A percentile compares a stretch with the other conserved stretches of the same genome.
These are phyloP conservation scores for Calliopum simillimum DNA, from an alignment of 2,888 invertebrate genomes.

Conservation along the genomic window DNA sequence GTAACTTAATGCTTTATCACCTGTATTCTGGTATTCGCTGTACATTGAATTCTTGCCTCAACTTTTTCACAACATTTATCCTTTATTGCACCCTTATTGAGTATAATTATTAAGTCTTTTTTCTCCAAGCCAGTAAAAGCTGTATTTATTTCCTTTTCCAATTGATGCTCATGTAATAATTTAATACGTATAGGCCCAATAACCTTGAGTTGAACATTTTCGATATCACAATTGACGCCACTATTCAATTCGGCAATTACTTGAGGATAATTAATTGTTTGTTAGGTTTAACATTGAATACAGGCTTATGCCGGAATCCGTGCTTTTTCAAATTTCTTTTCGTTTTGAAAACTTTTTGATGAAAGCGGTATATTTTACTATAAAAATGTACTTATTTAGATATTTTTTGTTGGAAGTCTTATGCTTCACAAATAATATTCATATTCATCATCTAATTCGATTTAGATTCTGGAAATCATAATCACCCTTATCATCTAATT, in stretches of 20 bases:
- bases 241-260: slow-evolving; percentile 41
- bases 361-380: too few species aligned
- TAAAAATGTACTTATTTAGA: too few species aligned
- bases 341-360: too few species aligned
- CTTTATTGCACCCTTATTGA: slow-evolving; percentile 48
- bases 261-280: too few species aligned
- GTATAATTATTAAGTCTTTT: slow-evolving; percentile 52
- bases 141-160: slow-evolving; percentile 46
- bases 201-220: slow-evolving; percentile 45
- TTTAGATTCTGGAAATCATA: too few species aligned
- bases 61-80: slow-evolving; percentile 46
- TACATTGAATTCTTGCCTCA: slow-evolving; percentile 54
- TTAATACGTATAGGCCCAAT: slow-evolving; percentile 56
- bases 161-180: slow-evolving; percentile 47
- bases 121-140: slow-evolving; percentile 44
- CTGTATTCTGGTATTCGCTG: slow-evolving; percentile 46
- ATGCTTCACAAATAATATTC: too few species aligned
- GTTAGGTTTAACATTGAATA: too few species aligned
- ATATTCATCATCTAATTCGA: too few species aligned
- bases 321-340: too few species aligned
- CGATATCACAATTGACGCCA: slow-evolving; percentile 28
- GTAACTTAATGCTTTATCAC: slow-evolving; percentile 38
- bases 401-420: too few species aligned
- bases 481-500: too few species aligned
- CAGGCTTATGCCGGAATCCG: too few species aligned